Base-by-base conservation (phyloP, 2,888 invertebrate genomes). In the Melieria crassipennis region DNA sequence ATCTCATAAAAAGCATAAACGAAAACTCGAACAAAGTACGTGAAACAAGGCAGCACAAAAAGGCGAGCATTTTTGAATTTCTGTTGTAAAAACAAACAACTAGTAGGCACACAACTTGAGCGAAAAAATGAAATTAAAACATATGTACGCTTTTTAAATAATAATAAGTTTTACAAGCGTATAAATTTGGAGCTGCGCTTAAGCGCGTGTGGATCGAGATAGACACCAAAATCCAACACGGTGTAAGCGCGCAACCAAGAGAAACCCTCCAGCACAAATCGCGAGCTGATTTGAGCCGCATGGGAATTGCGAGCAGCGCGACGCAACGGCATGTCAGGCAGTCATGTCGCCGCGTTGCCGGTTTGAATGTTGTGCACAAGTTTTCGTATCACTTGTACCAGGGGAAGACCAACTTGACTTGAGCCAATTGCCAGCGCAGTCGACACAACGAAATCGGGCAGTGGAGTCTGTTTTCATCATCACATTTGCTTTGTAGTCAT, bases 1-100 rank as follows among this genome's bases (percentile, higher is more conserved):
- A 66, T 5, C 47, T 45, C 55, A 61, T 5, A 16, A 64, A 61
- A 58, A 9, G 45, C 6, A 9, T 61, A 69, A 48, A 45, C 67
- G 62, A 52, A 56, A 65, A 50, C 11, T 42, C 13, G 56, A 61
- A 60, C 30, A 55, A 69, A 71, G 73, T 62, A 63, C 46, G 64
- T 56, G 16, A 30, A 30, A 30, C 30, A 30, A 30, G 30, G 30
- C 30, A 30, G 30, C 30, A 30, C 30, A 30, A 30, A 30, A 30
- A 30, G 30, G 1, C 30, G 30, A 30, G 30, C 30, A 30, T 30
- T 30, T 30, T 3, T 30, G 30, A 30, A 30, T 30, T 30, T 30
- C 3, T 30, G 30, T 30, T 30, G 30, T 30, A 30, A 30, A 30
- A 3, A 30, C 30, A 30, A 30, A 30, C 30, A 30, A 30, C 30